These are phyloP conservation scores for Plecotus auritus DNA, from an alignment of 2,113 vertebrate species.

Conservation along the genomic window DNA sequence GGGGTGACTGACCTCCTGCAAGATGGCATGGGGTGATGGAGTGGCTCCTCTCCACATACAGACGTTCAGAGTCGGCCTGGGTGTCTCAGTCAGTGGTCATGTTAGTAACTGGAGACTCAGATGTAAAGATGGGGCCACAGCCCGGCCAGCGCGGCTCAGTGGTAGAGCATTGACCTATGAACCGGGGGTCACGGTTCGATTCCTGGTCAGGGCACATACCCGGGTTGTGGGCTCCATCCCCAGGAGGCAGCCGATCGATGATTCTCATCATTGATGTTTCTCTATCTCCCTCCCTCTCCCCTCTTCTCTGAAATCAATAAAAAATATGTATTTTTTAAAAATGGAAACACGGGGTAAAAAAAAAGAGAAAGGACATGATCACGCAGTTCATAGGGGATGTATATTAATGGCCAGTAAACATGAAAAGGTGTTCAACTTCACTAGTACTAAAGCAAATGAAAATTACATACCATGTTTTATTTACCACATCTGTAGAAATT, in stretches of 20 bases:
- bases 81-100: neutral
- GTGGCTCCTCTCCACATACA: neutral
- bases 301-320: too few relatives aligned
- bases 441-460: neutral
- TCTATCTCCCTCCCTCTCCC: too few relatives aligned
- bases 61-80: neutral
- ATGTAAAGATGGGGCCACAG: neutral
- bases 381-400: neutral
- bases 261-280: too few relatives aligned
- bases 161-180: too few relatives aligned
- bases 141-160: too few relatives aligned
- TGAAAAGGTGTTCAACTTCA: neutral
- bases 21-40: too few relatives aligned
- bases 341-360: neutral
- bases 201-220: too few relatives aligned
- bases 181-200: too few relatives aligned
- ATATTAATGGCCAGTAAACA: neutral
- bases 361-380: neutral
- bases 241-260: too few relatives aligned
- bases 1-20: neutral
- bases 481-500: neutral
- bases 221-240: too few relatives aligned
- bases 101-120: neutral
- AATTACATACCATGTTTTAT: neutral
- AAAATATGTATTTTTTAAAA: too few relatives aligned